Percentiles rank a stretch among this genome's conserved stretches.
Conservation (phyloP, 53 echinoderm and acorn worm species). For the Crossaster papposus region DNA sequence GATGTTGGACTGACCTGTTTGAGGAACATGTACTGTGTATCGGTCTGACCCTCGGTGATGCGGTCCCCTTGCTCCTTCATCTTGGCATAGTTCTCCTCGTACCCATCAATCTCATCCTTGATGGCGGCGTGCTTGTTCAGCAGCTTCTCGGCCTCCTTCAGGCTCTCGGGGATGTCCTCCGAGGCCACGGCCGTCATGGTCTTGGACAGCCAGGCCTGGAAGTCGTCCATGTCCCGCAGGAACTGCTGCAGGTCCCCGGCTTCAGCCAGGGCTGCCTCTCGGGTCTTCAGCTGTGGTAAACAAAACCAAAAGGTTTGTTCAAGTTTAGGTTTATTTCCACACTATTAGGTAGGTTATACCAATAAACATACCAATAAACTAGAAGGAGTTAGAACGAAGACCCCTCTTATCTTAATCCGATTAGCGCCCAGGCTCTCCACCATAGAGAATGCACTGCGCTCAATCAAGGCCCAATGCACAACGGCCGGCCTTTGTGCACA, state of each 20-base stretch:
- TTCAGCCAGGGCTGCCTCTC: slow-evolving; percentile 92
- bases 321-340: too few species aligned
- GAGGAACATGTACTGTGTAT: slow-evolving; percentile 99
- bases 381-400: too few species aligned
- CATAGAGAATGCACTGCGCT: too few species aligned
- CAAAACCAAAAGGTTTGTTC: background rate
- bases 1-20: slow-evolving; percentile 75
- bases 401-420: too few species aligned
- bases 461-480: too few species aligned
- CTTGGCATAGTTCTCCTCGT: slow-evolving; percentile 98
- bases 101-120: slow-evolving; percentile 99
- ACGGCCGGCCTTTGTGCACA: too few species aligned
- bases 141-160: slow-evolving; percentile 96
- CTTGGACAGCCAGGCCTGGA: slow-evolving; percentile 98
- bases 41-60: slow-evolving; percentile 97
- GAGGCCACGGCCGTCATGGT: slow-evolving; percentile 97
- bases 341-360: too few species aligned
- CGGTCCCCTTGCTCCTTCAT: slow-evolving; percentile 95
- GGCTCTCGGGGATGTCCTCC: slow-evolving; percentile 94
- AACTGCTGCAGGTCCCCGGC: slow-evolving; percentile 98
- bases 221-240: slow-evolving; percentile 98
- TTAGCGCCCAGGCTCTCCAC: too few species aligned
- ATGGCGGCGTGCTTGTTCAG: slow-evolving; percentile 99
- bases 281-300: slow-evolving; percentile 82
- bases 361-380: too few species aligned